Conservation (phyloP, 2,113 vertebrate species). For the Pygoscelis antarcticus region DNA sequence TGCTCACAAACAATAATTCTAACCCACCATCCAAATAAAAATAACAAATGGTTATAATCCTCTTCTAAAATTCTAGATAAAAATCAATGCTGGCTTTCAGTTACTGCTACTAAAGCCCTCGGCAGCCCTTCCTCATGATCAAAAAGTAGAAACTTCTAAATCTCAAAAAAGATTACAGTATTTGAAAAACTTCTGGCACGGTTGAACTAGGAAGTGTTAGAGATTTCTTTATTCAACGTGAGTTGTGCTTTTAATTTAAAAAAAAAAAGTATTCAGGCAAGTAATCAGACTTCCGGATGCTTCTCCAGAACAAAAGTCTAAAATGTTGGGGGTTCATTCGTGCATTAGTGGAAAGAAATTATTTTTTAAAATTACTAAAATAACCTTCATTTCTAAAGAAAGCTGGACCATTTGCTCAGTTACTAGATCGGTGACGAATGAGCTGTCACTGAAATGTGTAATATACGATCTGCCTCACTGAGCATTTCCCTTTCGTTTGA, state of each 20-base stretch:
- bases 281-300: neutral
- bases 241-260: neutral
- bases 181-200: neutral
- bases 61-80: neutral
- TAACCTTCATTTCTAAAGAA: neutral
- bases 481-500: slow-evolving; percentile 15
- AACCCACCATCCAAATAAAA: neutral
- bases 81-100: neutral
- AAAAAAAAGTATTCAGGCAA: neutral
- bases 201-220: neutral
- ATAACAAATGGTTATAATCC: neutral
- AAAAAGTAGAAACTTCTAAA: neutral
- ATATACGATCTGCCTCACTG: neutral
- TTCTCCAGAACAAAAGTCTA: neutral
- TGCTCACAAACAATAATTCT: neutral
- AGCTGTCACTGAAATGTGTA: neutral
- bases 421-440: neutral
- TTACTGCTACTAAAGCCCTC: neutral
- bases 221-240: neutral
- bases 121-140: neutral
- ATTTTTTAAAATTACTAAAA: neutral
- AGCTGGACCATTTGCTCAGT: neutral
- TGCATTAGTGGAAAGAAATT: neutral
- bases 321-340: neutral
- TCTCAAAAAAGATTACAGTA: neutral